These are phyloP conservation scores for Heterodera schachtii DNA, from an alignment of 1,140 invertebrate genomes.

Conservation along the genomic window DNA sequence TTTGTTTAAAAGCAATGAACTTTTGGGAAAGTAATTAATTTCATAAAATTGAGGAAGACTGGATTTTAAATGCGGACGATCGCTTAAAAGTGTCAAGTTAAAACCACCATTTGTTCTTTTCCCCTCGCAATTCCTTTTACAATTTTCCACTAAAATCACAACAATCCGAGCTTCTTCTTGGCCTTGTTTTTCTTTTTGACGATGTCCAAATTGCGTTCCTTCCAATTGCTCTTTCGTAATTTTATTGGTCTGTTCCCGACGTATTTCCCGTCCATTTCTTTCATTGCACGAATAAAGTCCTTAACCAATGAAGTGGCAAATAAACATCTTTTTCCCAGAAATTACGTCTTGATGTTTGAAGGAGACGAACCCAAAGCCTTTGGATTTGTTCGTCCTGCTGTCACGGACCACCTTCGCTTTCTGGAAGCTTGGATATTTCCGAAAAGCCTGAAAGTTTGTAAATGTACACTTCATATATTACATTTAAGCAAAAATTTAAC, in stretches of 20 bases:
- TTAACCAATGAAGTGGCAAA: slow-evolving; percentile 56
- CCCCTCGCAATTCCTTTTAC: no score
- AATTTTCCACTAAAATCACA: slow-evolving; percentile 29
- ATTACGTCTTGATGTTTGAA: slow-evolving; percentile 82
- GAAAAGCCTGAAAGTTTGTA: slow-evolving; percentile 79
- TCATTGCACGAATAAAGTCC: slow-evolving; percentile 96
- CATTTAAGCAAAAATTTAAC: neutral
- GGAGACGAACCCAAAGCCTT: slow-evolving; percentile 97
- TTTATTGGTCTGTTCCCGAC: slow-evolving; percentile 98
- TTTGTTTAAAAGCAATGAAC: no score
- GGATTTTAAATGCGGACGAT: neutral
- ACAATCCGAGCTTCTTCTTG: slow-evolving; percentile 70
- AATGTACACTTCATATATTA: slow-evolving; percentile 87
- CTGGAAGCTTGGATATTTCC: slow-evolving; percentile 90
- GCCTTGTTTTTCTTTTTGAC: slow-evolving; percentile 94
- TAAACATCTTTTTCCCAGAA: slow-evolving; percentile 8
- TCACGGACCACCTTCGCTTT: slow-evolving; percentile 93
- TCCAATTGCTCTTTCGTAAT: slow-evolving; percentile 92
- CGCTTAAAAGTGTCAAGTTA: neutral
- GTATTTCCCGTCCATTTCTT: slow-evolving; percentile 90
- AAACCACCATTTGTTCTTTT: neutral
- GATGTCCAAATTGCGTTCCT: slow-evolving; percentile 85
- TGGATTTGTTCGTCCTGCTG: slow-evolving; percentile 94
- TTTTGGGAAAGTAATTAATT: no score
- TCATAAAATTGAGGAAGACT: no score